These are phyloP conservation scores for Bombus picipes DNA, from an alignment of 1,140 invertebrate species.

Conservation along the genomic window DNA sequence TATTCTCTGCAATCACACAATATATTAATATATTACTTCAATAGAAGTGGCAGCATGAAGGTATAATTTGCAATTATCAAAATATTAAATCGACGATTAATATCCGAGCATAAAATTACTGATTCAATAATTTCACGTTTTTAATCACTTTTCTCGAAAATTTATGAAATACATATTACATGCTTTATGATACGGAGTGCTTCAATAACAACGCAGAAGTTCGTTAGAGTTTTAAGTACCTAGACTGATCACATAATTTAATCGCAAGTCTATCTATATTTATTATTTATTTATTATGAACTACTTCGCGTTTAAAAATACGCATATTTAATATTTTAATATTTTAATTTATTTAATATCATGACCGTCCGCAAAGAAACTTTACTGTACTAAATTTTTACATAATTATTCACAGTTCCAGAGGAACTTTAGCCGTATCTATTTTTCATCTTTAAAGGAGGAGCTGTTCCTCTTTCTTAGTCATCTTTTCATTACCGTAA, in stretches of 20 bases:
- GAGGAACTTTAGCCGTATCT: background rate
- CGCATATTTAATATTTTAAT: background rate
- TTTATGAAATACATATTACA: background rate
- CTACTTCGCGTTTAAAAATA: background rate
- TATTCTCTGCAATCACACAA: background rate
- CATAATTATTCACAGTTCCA: background rate
- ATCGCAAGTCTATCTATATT: background rate
- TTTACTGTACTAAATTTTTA: background rate
- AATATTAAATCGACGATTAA: background rate
- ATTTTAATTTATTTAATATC: slow-evolving; percentile 8
- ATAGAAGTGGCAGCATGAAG: background rate
- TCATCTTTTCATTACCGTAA: background rate
- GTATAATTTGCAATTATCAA: background rate
- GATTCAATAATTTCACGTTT: background rate
- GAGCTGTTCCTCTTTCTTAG: background rate
- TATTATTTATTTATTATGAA: background rate
- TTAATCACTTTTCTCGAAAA: background rate
- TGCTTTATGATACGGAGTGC: too few species aligned
- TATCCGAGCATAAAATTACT: background rate
- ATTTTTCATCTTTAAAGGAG: background rate
- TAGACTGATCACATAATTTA: slow-evolving; percentile 6
- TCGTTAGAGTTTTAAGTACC: background rate
- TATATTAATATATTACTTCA: background rate
- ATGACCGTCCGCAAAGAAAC: background rate
- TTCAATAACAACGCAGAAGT: background rate